Percentiles rank a stretch among this genome's conserved stretches.
Conservation (phyloP, 2,888 invertebrate species). For the Cheilosia impressa region DNA sequence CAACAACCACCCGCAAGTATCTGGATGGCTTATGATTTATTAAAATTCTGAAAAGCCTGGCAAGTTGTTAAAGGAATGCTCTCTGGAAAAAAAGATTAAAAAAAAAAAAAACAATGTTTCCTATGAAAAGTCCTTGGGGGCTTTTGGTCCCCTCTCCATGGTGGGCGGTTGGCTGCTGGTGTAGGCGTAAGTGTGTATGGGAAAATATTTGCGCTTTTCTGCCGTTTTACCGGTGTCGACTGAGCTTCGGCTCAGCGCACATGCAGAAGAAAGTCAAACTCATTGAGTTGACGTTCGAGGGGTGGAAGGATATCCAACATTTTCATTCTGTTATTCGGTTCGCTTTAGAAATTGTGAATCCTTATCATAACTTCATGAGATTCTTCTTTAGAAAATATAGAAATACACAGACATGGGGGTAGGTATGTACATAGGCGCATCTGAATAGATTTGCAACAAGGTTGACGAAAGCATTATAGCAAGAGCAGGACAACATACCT, state of each 20-base stretch:
- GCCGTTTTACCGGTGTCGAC: conserved; percentile 53
- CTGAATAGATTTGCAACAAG: conserved; percentile 59
- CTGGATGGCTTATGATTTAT: conserved; percentile 75
- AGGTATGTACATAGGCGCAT: conserved; percentile 41
- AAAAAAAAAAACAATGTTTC: conserved; percentile 34
- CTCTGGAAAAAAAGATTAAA: conserved; percentile 59
- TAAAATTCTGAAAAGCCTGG: conserved; percentile 75
- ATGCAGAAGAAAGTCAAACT: conserved; percentile 48
- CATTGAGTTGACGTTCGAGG: conserved; percentile 47
- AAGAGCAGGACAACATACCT: conserved; percentile 19
- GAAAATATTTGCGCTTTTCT: conserved; percentile 72
- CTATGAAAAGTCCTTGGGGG: conserved; percentile 60
- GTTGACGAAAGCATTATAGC: conserved; percentile 19
- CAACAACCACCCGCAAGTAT: conserved; percentile 44
- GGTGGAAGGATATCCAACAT: conserved; percentile 8
- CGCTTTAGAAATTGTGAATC: conserved; percentile 73
- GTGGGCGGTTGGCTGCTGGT: neutral
- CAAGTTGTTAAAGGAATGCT: conserved; percentile 73
- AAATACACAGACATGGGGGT: conserved; percentile 17
- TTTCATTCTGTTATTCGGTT: conserved; percentile 57
- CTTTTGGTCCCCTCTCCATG: conserved; percentile 8
- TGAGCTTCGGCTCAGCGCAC: conserved; percentile 26
- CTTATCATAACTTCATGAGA: conserved; percentile 75
- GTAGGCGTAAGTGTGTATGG: conserved; percentile 49
- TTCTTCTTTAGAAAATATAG: conserved; percentile 39